Evolutionary conservation across 2,113 vertebrate genomes (phyloP).

Genomic region (Melanotaenia duboulayi): DNA sequence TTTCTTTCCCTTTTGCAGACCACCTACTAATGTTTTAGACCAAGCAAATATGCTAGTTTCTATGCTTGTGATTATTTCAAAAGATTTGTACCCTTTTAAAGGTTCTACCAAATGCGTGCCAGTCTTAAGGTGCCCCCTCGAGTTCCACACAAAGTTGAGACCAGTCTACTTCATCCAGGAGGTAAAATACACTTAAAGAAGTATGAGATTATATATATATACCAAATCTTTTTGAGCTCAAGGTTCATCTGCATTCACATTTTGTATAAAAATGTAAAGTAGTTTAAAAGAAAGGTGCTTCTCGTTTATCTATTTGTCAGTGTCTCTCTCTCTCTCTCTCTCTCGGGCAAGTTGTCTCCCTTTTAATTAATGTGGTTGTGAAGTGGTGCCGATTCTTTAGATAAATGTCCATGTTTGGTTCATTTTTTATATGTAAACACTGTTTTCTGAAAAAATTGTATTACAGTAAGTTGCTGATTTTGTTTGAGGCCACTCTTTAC

Average conservation of each 20-base stretch:
- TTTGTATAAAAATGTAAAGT: not conserved
- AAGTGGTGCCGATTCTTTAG: not conserved
- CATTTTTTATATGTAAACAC: not conserved
- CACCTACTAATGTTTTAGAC: constrained; percentile 5
- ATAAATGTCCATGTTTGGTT: too few relatives aligned
- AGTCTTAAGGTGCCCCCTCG: constrained; percentile 94
- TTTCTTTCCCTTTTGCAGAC: constrained; percentile 37
- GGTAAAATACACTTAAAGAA: constrained; percentile 81
- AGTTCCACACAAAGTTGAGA: constrained; percentile 94
- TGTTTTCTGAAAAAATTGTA: not conserved
- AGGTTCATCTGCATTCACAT: not conserved
- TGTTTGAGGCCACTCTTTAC: constrained; percentile 28
- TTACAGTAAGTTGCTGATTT: not conserved
- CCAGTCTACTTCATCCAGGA: constrained; percentile 89
- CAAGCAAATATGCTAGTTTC: not conserved
- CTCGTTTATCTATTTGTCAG: not conserved
- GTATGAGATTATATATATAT: too few relatives aligned
- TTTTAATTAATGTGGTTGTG: not conserved
- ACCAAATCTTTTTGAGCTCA: not conserved
- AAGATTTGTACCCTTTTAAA: constrained; percentile 56
- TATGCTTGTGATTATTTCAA: not conserved
- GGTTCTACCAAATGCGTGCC: constrained; percentile 96
- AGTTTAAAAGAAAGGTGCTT: not conserved
- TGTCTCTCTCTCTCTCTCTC: too few relatives aligned
- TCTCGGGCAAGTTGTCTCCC: not conserved